Evolutionary conservation across 2,797 vertebrate genomes (phyloP).

Genomic region (Enteromius afrohamiltoni): DNA sequence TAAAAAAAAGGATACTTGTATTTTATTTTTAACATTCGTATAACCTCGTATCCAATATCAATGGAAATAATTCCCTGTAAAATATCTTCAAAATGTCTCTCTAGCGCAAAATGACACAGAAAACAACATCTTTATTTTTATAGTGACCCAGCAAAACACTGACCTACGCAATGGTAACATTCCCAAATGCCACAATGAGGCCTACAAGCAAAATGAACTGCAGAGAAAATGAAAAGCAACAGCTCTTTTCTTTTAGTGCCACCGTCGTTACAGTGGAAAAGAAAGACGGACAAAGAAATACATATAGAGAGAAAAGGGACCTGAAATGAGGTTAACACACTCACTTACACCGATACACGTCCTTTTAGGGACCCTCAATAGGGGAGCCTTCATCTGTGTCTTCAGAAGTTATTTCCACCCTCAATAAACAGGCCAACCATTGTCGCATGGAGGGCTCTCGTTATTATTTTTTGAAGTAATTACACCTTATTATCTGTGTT

Average conservation of each 20-base stretch:
- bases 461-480: slow-evolving; percentile 97
- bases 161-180: slow-evolving; percentile 68
- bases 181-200: slow-evolving; percentile 58
- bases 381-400: slow-evolving; percentile 72
- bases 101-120: slow-evolving; percentile 71
- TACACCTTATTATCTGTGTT: slow-evolving; percentile 98
- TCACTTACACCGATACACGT: slow-evolving; percentile 57
- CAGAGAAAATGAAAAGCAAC: slow-evolving; percentile 36
- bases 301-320: not conserved
- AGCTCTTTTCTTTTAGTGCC: slow-evolving; percentile 36
- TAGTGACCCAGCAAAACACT: slow-evolving; percentile 64
- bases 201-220: slow-evolving; percentile 45
- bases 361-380: slow-evolving; percentile 74
- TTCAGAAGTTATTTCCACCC: slow-evolving; percentile 80
- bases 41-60: slow-evolving; percentile 24
- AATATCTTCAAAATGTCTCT: slow-evolving; percentile 54
- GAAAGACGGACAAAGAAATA: slow-evolving; percentile 24
- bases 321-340: slow-evolving; percentile 61
- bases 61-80: slow-evolving; percentile 62
- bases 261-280: slow-evolving; percentile 7
- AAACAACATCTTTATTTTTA: slow-evolving; percentile 72
- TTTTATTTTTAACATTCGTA: not conserved
- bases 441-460: slow-evolving; percentile 86
- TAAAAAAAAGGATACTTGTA: not conserved
- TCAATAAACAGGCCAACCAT: slow-evolving; percentile 89